These are phyloP conservation scores for Leuciscus waleckii DNA, from an alignment of 2,797 vertebrate genomes.

Conservation along the genomic window DNA sequence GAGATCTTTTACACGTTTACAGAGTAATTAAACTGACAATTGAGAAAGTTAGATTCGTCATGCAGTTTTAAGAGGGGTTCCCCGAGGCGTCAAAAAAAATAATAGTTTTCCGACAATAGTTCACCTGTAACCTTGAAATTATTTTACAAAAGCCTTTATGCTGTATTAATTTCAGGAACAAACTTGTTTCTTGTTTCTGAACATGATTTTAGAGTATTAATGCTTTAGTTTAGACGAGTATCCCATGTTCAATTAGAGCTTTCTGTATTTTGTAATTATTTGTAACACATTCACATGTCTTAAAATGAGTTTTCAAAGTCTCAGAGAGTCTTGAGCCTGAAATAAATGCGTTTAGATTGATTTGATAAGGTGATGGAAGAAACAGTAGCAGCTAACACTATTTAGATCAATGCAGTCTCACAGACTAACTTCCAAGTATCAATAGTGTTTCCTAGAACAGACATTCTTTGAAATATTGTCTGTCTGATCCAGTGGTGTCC, in stretches of 20 bases:
- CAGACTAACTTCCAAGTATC: conserved; percentile 15
- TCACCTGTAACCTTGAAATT: too few relatives aligned
- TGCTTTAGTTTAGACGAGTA: too few relatives aligned
- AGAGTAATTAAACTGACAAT: conserved; percentile 20
- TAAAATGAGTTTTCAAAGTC: not conserved
- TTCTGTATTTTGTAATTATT: not conserved
- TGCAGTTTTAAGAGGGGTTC: conserved; percentile 6
- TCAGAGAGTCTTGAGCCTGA: not conserved
- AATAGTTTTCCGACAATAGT: not conserved
- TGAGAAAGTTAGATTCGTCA: conserved; percentile 53
- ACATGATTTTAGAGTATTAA: not conserved
- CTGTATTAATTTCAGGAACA: too few relatives aligned
- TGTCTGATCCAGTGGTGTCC: conserved; percentile 23
- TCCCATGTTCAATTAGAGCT: not conserved
- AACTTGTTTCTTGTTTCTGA: not conserved
- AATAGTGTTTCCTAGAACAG: conserved; percentile 25
- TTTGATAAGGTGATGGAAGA: not conserved
- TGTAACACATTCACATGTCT: not conserved
- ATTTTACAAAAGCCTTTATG: too few relatives aligned
- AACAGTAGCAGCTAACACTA: not conserved
- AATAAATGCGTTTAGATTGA: not conserved
- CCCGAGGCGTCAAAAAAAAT: conserved; percentile 22
- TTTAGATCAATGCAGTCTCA: conserved; percentile 7
- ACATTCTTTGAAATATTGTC: conserved; percentile 43
- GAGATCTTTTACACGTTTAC: not conserved